phyloP scores from a whole-genome alignment of 2,113 vertebrate species.

The Apeltes quadracus region DNA sequence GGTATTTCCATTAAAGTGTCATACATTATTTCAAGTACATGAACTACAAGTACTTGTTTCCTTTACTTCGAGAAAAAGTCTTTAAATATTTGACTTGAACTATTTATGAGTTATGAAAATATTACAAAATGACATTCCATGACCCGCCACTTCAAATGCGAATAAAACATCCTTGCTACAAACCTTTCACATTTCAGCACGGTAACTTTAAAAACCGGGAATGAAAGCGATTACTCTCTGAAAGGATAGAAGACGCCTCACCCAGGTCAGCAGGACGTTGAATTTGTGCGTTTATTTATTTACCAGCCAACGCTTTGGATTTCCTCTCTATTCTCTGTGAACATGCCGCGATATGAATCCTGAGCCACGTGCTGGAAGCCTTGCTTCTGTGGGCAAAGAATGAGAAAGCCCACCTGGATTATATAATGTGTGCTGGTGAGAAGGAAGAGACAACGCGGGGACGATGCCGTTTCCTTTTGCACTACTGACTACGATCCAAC shows the following conservation, averaged over 20 bases:
- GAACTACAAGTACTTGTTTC: too few relatives aligned
- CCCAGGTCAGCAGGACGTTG: too few relatives aligned
- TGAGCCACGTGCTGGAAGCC: conserved; percentile 22
- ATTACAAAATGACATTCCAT: not conserved
- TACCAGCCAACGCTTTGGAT: too few relatives aligned
- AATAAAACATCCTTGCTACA: not conserved
- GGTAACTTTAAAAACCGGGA: not conserved
- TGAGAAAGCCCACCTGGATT: conserved; percentile 49
- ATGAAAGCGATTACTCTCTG: too few relatives aligned
- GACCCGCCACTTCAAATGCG: not conserved
- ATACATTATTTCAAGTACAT: too few relatives aligned
- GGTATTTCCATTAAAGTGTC: too few relatives aligned
- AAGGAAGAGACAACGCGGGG: conserved; percentile 44
- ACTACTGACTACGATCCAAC: conserved; percentile 56
- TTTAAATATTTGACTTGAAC: not conserved
- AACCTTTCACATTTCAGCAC: not conserved
- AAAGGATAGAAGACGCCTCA: too few relatives aligned
- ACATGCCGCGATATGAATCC: conserved; percentile 16
- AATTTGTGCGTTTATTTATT: too few relatives aligned
- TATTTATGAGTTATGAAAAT: not conserved
- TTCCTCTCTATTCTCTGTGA: too few relatives aligned
- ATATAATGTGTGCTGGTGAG: conserved; percentile 21
- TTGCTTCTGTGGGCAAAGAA: conserved; percentile 33
- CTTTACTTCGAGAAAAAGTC: too few relatives aligned
- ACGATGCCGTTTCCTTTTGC: conserved; percentile 56